Base-by-base conservation (phyloP, 2,888 invertebrate species). In the Cheilosia urbana region DNA sequence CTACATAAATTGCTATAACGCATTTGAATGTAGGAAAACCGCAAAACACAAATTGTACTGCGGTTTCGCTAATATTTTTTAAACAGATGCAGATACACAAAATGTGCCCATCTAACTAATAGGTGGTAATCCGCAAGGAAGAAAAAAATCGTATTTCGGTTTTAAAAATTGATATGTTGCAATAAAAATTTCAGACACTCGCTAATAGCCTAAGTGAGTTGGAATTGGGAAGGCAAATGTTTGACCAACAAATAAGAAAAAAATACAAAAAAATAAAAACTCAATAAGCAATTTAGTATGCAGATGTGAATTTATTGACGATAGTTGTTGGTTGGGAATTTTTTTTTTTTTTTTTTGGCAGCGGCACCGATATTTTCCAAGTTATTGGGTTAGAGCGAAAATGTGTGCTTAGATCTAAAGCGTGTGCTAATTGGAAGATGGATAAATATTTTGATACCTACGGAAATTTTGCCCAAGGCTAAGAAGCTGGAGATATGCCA, bases 151-250 rank as follows among this genome's bases (percentile, higher is more conserved):
- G 30, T 55, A 24, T 30, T 62, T 81, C 40, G 51, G 55, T 85
- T 85, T 71, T 30, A 66, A 80, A 76, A 81, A 85, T 85, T 85
- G 85, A 85, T 81, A 81, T 85, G 85, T 85, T 72, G 76, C 76
- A 76, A 80, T 85, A 72, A 85, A 85, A 80, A 75, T 72, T 34
- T 57, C 75, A 85, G 85, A 80, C 77, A 85, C 76, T 76, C 49
- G 81, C 85, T 85, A 85, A 85, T 85, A 63, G 81, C 45, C 30
- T 72, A 60, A 79, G 73, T 84, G 79, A 76, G 76, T 71, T 69
- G 42, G 51, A 77, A 81, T 85, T 66, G 4, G 40, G 13, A 55
- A 62, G 65, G 49, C 40, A 71, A 75, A 78, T 60, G 60, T 42
- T 40, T 19, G 37, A 57, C 30, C 11, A 21, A 37, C 17, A 34